Conservation (phyloP, 2,113 vertebrate species). For the Centropus bengalensis region DNA sequence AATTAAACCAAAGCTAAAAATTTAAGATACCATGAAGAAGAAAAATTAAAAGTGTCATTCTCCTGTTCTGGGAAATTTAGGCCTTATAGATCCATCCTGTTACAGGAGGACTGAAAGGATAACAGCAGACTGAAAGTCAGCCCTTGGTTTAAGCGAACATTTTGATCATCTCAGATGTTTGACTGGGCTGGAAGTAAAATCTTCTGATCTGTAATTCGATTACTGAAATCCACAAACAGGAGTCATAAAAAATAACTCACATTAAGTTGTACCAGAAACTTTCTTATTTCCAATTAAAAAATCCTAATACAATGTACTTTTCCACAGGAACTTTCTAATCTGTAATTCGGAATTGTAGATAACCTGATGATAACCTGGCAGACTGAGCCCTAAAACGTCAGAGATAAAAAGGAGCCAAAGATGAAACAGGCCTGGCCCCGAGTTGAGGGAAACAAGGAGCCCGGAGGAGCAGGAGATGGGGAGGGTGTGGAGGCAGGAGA, state of each 20-base stretch:
- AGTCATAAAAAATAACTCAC: neutral
- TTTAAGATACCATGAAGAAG: neutral
- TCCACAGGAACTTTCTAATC: neutral
- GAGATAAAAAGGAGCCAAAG: neutral
- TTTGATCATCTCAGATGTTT: neutral
- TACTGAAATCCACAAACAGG: neutral
- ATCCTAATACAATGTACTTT: neutral
- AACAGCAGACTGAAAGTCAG: neutral
- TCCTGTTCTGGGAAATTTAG: neutral
- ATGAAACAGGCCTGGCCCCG: fast-evolving
- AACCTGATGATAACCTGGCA: neutral
- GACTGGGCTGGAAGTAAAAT: neutral
- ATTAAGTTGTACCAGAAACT: neutral
- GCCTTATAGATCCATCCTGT: neutral
- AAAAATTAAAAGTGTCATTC: neutral
- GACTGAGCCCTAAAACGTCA: fast-evolving
- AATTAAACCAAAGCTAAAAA: neutral
- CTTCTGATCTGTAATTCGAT: neutral
- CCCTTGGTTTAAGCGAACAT: neutral
- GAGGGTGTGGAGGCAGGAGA: too few relatives aligned
- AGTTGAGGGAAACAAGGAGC: fast-evolving
- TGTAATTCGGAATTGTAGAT: neutral
- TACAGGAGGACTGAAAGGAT: neutral
- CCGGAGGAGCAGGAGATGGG: neutral
- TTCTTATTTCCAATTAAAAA: neutral